Base-by-base conservation (phyloP, 2,888 invertebrate genomes). In the Rhamphomyia laevipes region DNA sequence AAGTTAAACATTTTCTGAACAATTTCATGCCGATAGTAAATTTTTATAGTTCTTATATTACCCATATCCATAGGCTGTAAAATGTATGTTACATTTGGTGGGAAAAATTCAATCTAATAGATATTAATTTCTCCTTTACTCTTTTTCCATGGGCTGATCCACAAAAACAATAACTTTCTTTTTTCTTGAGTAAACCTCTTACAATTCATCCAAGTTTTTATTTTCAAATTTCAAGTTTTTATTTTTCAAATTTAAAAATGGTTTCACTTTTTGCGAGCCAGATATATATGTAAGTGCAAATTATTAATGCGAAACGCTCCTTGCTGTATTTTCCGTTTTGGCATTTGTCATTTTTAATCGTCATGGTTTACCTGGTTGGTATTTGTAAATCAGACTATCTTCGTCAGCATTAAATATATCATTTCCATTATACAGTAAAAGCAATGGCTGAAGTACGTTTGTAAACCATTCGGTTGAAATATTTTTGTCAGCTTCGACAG, bases 161-260 rank as follows among this genome's bases (percentile, higher is more conserved):
- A 44, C 15, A 48, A 48, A 23, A 33, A 21, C 41, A 48, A 42
- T 18, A 49, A 23, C 16, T 49, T 49, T 46, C 43, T 30, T 18
- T 49, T 42, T 46, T 49, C 41, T 33, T 17, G 23, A 16, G 21
- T 33, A 30, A 49, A 41, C 37, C n/a, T n/a, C n/a, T n/a, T n/a
- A 18, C 27, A 44, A 23, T 41, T 60, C 59, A 61, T 63, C 60
- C 59, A 61, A 45, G 61, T 59, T 53, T 57, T 57, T 45, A 56
- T 54, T 46, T 62, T 59, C n/a, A n/a, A 7, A 50, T 53, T 51
- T 57, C 52, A 52, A 61, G 58, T 56, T 57, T 54, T 30, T 58
- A 56, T 58, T 62, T 62, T 45, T 61, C 62, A 51, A 64, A n/a
- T n/a, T 62, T 15, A 65, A 57, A 15, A 67, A 42, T 13, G 42